Conservation (phyloP, 2,888 invertebrate genomes). For the Tenodera sinensis region DNA sequence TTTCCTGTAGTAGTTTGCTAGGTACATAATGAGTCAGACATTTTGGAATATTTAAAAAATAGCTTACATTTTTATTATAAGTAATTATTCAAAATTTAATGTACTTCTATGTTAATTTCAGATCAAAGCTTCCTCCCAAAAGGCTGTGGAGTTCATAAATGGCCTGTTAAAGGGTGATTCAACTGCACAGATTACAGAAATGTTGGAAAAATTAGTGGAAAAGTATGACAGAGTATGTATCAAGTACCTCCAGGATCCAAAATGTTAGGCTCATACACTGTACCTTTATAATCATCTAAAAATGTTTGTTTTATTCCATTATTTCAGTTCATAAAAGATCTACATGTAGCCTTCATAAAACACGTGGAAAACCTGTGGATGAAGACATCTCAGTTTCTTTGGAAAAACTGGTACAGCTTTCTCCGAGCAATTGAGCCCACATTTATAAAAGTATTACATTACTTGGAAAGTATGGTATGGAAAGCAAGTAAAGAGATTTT, state of each 20-base stretch:
- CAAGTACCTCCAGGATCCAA: neutral
- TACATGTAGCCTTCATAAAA: constrained; percentile 65
- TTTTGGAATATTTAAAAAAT: too few relatives aligned
- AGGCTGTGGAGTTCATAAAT: constrained; percentile 64
- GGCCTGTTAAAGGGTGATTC: constrained; percentile 71
- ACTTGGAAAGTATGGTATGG: constrained; percentile 69
- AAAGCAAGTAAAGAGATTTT: constrained; percentile 69
- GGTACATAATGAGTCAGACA: too few relatives aligned
- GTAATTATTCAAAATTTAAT: neutral
- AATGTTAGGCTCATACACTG: neutral
- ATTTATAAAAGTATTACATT: constrained; percentile 71
- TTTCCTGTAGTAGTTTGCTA: too few relatives aligned
- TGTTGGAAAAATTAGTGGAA: constrained; percentile 65
- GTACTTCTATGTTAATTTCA: constrained; percentile 38
- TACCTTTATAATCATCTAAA: neutral
- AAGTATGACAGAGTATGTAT: constrained; percentile 62
- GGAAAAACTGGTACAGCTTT: constrained; percentile 69
- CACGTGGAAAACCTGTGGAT: constrained; percentile 74
- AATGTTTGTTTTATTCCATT: neutral
- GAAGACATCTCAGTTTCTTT: constrained; percentile 59
- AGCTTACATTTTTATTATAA: too few relatives aligned
- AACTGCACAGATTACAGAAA: constrained; percentile 64
- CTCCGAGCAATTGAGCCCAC: constrained; percentile 73
- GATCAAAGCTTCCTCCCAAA: constrained; percentile 67
- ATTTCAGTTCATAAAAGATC: constrained; percentile 61